Evolutionary conservation across 2,888 invertebrate genomes (phyloP).

Genomic region (Torymus texanus): DNA sequence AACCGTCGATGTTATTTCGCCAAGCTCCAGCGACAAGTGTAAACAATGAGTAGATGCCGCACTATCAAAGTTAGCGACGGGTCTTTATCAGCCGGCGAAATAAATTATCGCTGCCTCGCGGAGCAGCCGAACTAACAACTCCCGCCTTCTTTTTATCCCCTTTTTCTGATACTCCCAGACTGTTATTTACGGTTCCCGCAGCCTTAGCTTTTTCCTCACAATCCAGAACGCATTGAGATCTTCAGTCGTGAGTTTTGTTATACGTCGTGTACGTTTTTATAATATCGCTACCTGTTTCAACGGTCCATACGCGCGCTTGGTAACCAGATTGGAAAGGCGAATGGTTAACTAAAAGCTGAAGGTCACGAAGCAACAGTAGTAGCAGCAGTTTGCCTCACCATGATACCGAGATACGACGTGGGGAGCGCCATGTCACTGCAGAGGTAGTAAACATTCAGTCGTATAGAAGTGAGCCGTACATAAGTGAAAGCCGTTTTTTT

Average conservation of each 20-base stretch:
- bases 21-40: background rate
- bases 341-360: background rate
- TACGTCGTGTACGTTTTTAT: too few species aligned
- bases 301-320: background rate
- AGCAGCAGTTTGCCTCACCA: slow-evolving; percentile 48
- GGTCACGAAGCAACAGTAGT: background rate
- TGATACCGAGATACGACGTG: slow-evolving; percentile 71
- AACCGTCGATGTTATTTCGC: too few species aligned
- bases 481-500: background rate
- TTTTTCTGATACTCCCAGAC: slow-evolving; percentile 13
- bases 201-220: slow-evolving; percentile 9
- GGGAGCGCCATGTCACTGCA: slow-evolving; percentile 68
- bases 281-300: background rate
- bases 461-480: too few species aligned
- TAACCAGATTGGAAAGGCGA: background rate
- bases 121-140: background rate
- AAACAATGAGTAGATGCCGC: background rate
- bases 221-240: background rate
- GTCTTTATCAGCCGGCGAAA: slow-evolving; percentile 23
- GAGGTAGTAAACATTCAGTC: slow-evolving; percentile 60
- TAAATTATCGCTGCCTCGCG: slow-evolving; percentile 31
- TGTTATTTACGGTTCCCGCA: slow-evolving; percentile 21
- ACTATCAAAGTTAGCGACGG: slow-evolving; percentile 12
- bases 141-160: background rate
- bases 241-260: too few species aligned